Evolutionary conservation across 2,888 invertebrate species (phyloP), one percentile per base, ranked within the genome.

Genomic region (Baronia brevicornis): DNA sequence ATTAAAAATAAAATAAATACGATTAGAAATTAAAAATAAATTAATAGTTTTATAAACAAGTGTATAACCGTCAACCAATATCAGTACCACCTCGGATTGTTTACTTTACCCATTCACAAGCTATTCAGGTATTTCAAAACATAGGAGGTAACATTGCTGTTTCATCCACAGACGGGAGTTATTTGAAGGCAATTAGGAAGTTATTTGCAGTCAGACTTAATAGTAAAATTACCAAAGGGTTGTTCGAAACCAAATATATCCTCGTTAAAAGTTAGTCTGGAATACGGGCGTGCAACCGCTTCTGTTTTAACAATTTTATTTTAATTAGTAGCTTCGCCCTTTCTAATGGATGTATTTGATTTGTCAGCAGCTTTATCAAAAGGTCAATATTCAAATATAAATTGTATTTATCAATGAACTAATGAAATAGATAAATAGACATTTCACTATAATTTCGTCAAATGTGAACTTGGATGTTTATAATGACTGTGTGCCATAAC

Each of bases 221-320:
- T 79, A 72, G 75, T 72, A 67, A 75, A 80, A 77, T 80, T 72
- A 78, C 77, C 75, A 80, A 84, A 79, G 80, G 80, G 80, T 79
- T 70, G 72, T 72, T 71, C 64, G 71, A 75, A 80, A 75, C 73
- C 79, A 75, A 80, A 82, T 79, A 82, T 73, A 82, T 82, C 75
- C 82, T 82, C 84, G 80, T 84, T 84, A 84, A 84, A 82, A 84
- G 79, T 82, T 84, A 67, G 75, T 60, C 77, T 60, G 66, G 61
- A 60, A 63, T 54, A 60, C 49, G 54, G 51, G 58, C 46, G 62
- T 60, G 57, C 57, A 49, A 59, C 53, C 51, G 52, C 58, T 62
- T 64, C 62, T 69, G 75, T 77, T 80, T 82, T 74, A 78, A 75
- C 78, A 77, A 77, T 80, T 84, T 84, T 78, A 71, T 82, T 82